Base-by-base conservation (phyloP, 2,113 vertebrate genomes). In the Eidolon helvum region DNA sequence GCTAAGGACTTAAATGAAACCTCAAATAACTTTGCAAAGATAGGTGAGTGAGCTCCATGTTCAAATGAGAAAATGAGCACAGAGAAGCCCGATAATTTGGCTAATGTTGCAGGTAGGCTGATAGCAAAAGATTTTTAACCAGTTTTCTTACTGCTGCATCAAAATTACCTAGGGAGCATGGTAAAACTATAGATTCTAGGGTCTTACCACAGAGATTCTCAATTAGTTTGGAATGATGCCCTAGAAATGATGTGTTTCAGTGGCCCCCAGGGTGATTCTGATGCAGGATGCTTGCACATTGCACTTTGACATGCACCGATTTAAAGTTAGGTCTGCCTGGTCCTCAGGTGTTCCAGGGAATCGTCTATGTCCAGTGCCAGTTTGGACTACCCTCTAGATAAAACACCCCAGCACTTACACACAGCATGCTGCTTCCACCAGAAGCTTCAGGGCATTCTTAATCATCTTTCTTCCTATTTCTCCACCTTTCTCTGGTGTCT, bases 341-440 rank as follows among this genome's bases (percentile, higher is more conserved):
- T 21, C 59, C 28, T 53, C 0, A 2, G 50, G 7, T 53, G 15
- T 74, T 96, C 55, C 33, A 6, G 40, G 40, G 57, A 86, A 38
- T n/a, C 11, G 7, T 59, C 43, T 96, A 79, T 55, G 21, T 40
- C 50, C 26, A 53, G 2, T 1, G 22, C 53, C 14, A 14, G 53
- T 15, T 8, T 55, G 65, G 53, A 85, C 16, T 2, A 3, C n/a
- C 24, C 61, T 38, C 22, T 48, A 21, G 2, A 24, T 8, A 53
- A 78, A 74, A 24, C 35, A 35, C 12, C 4, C 21, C 19, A 3
- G 38, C 0, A 16, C 4, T 6, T 0, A 0, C 6, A 26, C 33
- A 40, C 15, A 78, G 10, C 43, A 45, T 7, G 0, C 50, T 45
- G 50, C 16, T 50, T 65, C 30, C 35, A 11, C 7, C 30, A 50